phyloP scores from a whole-genome alignment of 2,797 vertebrate genomes.

The Rhabdomys pumilio region DNA sequence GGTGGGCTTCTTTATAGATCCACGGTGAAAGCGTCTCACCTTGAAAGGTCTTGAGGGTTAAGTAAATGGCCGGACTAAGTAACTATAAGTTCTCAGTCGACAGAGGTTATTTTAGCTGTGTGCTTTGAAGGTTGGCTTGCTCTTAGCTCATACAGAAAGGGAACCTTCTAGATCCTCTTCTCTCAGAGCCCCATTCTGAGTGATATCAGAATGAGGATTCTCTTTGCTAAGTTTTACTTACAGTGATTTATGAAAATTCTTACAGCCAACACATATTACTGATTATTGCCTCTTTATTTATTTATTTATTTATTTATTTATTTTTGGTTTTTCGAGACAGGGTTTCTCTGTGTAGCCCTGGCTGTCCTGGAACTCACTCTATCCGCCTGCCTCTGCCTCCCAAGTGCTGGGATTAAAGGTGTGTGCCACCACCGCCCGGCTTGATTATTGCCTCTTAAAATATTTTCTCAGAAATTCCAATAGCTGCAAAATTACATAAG shows the following conservation, averaged over 20 bases:
- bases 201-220: background rate
- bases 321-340: too few relatives aligned
- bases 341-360: too few relatives aligned
- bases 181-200: background rate
- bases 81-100: background rate
- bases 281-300: slow-evolving; percentile 4
- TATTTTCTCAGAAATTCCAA: slow-evolving; percentile 32
- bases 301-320: too few relatives aligned
- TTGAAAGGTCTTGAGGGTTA: background rate
- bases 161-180: background rate
- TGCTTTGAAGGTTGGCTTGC: background rate
- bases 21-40: background rate
- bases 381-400: too few relatives aligned
- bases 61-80: background rate
- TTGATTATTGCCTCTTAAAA: slow-evolving; percentile 15
- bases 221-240: slow-evolving; percentile 48
- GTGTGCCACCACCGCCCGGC: too few relatives aligned
- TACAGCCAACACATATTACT: background rate
- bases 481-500: background rate
- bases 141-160: slow-evolving; percentile 21
- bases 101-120: background rate
- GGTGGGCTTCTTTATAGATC: background rate
- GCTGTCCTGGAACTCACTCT: too few relatives aligned
- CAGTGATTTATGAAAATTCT: slow-evolving; percentile 41
- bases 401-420: too few relatives aligned